Conservation (phyloP, 2,797 vertebrate species). For the Mus caroli region DNA sequence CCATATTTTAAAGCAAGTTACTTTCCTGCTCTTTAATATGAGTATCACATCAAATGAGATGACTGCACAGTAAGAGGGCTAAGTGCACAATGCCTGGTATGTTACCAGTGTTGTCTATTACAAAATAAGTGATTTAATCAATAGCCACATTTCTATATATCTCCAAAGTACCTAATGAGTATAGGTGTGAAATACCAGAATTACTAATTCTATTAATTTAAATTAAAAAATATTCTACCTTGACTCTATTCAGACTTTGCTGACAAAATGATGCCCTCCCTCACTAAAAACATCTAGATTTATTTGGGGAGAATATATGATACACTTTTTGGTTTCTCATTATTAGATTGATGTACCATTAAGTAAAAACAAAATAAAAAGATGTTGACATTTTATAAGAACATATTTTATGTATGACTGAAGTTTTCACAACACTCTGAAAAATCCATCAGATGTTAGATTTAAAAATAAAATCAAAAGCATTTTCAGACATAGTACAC, state of each 20-base stretch:
- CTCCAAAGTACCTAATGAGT: not conserved
- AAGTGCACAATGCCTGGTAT: not conserved
- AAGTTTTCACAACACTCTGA: slow-evolving; percentile 91
- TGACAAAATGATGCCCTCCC: not conserved
- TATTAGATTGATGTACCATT: slow-evolving; percentile 22
- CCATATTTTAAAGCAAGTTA: slow-evolving; percentile 38
- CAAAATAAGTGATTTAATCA: not conserved
- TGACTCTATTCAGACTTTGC: not conserved
- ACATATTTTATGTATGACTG: slow-evolving; percentile 90
- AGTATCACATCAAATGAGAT: not conserved
- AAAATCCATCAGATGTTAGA: slow-evolving; percentile 90
- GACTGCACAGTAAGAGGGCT: not conserved
- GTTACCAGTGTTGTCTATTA: not conserved
- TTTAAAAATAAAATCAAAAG: slow-evolving; percentile 91
- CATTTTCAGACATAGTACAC: slow-evolving; percentile 90
- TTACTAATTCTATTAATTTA: not conserved
- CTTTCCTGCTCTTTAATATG: not conserved
- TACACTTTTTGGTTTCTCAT: not conserved
- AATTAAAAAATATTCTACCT: not conserved
- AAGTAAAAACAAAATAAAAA: slow-evolving; percentile 82
- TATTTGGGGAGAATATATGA: not conserved
- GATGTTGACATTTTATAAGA: slow-evolving; percentile 90
- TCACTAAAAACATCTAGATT: not conserved
- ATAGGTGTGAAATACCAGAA: not conserved
- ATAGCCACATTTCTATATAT: not conserved